Percentiles rank a stretch among this genome's conserved stretches.
These are phyloP conservation scores for Charaxes varanes DNA, from an alignment of 1,140 invertebrate species.

Conservation along the genomic window DNA sequence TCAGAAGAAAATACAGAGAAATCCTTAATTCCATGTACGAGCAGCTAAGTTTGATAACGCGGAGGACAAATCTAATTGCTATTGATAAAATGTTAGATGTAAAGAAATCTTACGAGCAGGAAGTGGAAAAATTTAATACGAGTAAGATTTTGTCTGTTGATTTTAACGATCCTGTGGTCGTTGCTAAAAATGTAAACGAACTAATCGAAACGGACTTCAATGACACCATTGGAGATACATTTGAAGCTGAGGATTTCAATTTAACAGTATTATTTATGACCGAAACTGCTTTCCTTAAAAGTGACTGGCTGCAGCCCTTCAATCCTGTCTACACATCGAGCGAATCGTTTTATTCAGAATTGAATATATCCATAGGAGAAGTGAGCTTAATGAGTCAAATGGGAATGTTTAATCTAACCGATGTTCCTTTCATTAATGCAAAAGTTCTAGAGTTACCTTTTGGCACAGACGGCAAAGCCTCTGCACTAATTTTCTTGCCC, in stretches of 20 bases:
- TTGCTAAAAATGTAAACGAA: conserved; percentile 32
- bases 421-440: conserved; percentile 64
- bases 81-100: conserved; percentile 38
- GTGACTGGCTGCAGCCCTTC: conserved; percentile 79
- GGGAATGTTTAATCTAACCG: conserved; percentile 46
- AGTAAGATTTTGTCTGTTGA: conserved; percentile 33
- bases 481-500: conserved; percentile 80
- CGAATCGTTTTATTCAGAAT: conserved; percentile 56
- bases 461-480: conserved; percentile 72
- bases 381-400: conserved; percentile 70
- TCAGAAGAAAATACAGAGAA: conserved; percentile 32
- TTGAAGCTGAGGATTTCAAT: conserved; percentile 53
- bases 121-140: conserved; percentile 28
- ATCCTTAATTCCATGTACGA: conserved; percentile 32
- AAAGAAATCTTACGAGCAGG: conserved; percentile 29
- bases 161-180: conserved; percentile 27
- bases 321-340: conserved; percentile 71
- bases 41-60: conserved; percentile 26
- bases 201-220: conserved; percentile 26
- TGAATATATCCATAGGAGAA: conserved; percentile 37
- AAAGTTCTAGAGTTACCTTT: conserved; percentile 80
- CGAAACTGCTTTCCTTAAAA: conserved; percentile 84
- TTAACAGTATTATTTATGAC: conserved; percentile 78
- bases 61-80: conserved; percentile 34
- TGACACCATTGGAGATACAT: conserved; percentile 24